These are phyloP conservation scores for Tinamus major DNA, from an alignment of 2,797 vertebrate species.

Conservation along the genomic window DNA sequence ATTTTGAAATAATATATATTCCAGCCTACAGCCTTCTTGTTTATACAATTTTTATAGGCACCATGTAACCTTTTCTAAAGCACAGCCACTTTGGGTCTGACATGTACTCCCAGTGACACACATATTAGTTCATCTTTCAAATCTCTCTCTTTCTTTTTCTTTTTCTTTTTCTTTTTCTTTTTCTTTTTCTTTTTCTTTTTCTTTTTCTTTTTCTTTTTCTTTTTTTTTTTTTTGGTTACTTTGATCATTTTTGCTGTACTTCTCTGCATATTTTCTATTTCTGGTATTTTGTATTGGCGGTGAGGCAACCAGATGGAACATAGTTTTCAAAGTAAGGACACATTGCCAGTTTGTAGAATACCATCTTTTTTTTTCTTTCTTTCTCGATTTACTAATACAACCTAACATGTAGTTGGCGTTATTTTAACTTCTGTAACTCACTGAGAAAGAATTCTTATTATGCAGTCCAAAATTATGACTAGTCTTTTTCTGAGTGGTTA, in stretches of 20 bases:
- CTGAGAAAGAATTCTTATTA: not conserved
- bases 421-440: not conserved
- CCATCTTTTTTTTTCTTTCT: not conserved
- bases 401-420: not conserved
- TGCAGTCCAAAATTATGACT: not conserved
- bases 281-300: not conserved
- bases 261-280: not conserved
- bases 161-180: too few relatives aligned
- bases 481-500: not conserved
- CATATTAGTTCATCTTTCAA: not conserved
- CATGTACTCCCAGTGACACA: not conserved
- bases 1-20: not conserved
- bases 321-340: not conserved
- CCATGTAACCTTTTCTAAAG: not conserved
- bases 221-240: not conserved
- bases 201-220: not conserved
- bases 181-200: not conserved
- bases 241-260: not conserved
- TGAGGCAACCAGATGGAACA: not conserved
- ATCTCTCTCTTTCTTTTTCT: not conserved
- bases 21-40: not conserved
- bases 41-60: not conserved
- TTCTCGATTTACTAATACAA: not conserved
- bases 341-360: not conserved
- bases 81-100: not conserved